These are phyloP conservation scores for Vespertilio murinus DNA, from an alignment of 2,797 vertebrate species.

Conservation along the genomic window DNA sequence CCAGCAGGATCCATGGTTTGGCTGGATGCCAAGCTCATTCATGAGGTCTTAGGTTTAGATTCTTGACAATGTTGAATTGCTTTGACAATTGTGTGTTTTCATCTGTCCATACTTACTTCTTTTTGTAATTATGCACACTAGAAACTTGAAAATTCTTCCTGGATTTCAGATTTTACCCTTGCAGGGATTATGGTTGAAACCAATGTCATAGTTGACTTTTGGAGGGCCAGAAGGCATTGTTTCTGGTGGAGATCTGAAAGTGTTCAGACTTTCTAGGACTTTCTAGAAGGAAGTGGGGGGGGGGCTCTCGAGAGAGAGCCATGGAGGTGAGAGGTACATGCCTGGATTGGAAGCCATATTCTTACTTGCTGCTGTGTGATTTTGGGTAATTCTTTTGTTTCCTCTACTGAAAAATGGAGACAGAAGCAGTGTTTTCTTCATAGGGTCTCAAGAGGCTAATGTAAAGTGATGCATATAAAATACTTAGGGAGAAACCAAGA, in stretches of 20 bases:
- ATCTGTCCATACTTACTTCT: background rate
- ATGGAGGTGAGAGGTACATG: background rate
- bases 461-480: background rate
- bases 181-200: background rate
- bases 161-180: background rate
- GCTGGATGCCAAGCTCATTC: background rate
- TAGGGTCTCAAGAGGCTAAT: background rate
- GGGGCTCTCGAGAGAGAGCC: background rate
- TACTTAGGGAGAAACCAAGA: too few relatives aligned
- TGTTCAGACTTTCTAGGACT: background rate
- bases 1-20: background rate
- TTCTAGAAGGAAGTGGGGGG: background rate
- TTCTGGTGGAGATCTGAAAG: background rate
- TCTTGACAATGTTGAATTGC: background rate
- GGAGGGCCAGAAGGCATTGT: background rate
- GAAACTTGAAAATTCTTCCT: background rate
- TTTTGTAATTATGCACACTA: background rate
- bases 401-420: background rate
- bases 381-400: background rate
- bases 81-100: background rate
- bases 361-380: too few relatives aligned
- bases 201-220: background rate
- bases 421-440: background rate
- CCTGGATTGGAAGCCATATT: too few relatives aligned
- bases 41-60: background rate